Percentiles rank a stretch among this genome's conserved stretches.
Evolutionary conservation across 2,888 invertebrate genomes (phyloP).

Genomic region (Scaptomyza polygonia): DNA sequence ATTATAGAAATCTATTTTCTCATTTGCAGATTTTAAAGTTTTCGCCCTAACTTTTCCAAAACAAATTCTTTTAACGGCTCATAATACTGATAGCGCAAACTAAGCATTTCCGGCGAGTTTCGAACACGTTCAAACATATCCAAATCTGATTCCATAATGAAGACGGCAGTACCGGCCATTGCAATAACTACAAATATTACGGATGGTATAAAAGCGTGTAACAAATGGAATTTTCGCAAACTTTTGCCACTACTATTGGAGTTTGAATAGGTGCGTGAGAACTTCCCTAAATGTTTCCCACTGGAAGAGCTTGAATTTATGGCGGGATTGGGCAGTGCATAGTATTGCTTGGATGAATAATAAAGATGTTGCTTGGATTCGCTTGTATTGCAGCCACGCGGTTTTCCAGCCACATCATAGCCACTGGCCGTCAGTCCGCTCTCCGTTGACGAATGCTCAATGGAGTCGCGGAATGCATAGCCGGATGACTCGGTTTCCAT

Average conservation of each 20-base stretch:
- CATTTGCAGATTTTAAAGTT: slow-evolving; percentile 34
- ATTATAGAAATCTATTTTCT: no score
- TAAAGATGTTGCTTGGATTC: slow-evolving; percentile 68
- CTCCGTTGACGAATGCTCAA: slow-evolving; percentile 92
- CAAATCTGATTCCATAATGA: slow-evolving; percentile 92
- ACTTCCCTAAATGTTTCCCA: slow-evolving; percentile 52
- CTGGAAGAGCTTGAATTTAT: slow-evolving; percentile 72
- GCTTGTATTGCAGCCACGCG: slow-evolving; percentile 56
- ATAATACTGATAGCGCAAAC: slow-evolving; percentile 92
- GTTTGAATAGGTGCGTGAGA: slow-evolving; percentile 57
- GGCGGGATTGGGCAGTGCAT: slow-evolving; percentile 69
- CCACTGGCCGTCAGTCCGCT: slow-evolving; percentile 86
- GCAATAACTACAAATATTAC: slow-evolving; percentile 90
- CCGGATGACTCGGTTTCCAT: slow-evolving; percentile 78
- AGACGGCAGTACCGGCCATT: slow-evolving; percentile 88
- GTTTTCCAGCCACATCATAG: slow-evolving; percentile 69
- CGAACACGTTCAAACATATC: slow-evolving; percentile 88
- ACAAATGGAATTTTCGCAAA: slow-evolving; percentile 86
- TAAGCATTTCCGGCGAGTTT: slow-evolving; percentile 90
- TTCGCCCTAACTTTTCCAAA: slow-evolving; percentile 73
- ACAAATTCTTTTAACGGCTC: slow-evolving; percentile 90
- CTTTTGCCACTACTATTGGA: slow-evolving; percentile 82
- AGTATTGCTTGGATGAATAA: slow-evolving; percentile 71
- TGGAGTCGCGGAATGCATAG: slow-evolving; percentile 90
- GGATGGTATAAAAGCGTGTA: slow-evolving; percentile 91